These are phyloP conservation scores for Colistium nudipinnis DNA, from an alignment of 2,113 vertebrate genomes.

Conservation along the genomic window DNA sequence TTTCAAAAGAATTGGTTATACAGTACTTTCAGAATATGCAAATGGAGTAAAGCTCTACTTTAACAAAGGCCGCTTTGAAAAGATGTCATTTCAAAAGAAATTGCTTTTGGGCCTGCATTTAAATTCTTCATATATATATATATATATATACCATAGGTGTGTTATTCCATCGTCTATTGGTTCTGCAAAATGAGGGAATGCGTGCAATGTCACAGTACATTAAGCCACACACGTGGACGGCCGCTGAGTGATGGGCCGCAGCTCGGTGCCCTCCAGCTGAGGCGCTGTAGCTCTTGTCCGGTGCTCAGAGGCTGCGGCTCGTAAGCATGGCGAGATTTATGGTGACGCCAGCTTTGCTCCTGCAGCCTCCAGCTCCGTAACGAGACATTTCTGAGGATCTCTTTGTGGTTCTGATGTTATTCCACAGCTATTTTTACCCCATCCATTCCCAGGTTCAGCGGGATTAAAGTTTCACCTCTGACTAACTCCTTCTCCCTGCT, in stretches of 20 bases:
- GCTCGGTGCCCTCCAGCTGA: slow-evolving; percentile 49
- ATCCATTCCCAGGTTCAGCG: background rate
- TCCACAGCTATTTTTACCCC: too few relatives aligned
- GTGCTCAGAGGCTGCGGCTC: slow-evolving; percentile 39
- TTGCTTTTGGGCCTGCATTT: slow-evolving; percentile 17
- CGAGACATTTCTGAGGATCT: background rate
- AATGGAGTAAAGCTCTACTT: background rate
- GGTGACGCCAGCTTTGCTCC: slow-evolving; percentile 27
- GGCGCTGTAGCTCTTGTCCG: slow-evolving; percentile 49
- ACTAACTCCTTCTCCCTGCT: background rate
- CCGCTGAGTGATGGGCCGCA: slow-evolving; percentile 37
- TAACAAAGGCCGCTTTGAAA: background rate
- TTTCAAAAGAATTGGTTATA: background rate
- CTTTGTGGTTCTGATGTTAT: background rate
- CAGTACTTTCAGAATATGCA: slow-evolving; percentile 15
- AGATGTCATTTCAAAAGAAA: slow-evolving; percentile 13
- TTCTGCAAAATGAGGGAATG: slow-evolving; percentile 25
- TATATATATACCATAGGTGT: slow-evolving; percentile 29
- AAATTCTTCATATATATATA: too few relatives aligned
- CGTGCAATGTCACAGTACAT: slow-evolving; percentile 52
- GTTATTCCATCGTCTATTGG: slow-evolving; percentile 21
- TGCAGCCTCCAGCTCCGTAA: slow-evolving; percentile 21
- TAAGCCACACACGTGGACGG: slow-evolving; percentile 20
- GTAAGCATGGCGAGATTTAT: slow-evolving; percentile 59
- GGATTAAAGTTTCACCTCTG: background rate